phyloP scores from a whole-genome alignment of 2,113 vertebrate species.

The Psammodynastes pulverulentus region DNA sequence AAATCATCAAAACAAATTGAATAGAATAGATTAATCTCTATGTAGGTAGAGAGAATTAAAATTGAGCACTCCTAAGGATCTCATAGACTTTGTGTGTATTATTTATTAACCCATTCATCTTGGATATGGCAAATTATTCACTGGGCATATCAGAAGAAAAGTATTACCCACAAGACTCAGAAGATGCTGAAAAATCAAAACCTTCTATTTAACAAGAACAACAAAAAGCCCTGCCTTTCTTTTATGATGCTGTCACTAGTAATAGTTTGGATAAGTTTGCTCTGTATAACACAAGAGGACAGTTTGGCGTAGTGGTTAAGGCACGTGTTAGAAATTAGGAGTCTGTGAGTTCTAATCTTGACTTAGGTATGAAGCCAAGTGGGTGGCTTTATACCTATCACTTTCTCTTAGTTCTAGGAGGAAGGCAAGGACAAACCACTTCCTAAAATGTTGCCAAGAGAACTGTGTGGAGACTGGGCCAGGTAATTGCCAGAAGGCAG shows the following conservation, averaged over 20 bases:
- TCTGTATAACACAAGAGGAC: not conserved
- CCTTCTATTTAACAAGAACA: not conserved
- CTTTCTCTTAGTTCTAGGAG: not conserved
- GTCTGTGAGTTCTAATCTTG: not conserved
- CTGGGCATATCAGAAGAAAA: slow-evolving; percentile 27
- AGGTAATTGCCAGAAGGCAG: not conserved
- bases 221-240: not conserved
- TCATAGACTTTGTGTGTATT: slow-evolving; percentile 18
- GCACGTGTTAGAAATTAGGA: not conserved
- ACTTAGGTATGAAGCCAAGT: not conserved
- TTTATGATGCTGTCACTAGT: not conserved
- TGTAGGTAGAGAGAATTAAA: not conserved
- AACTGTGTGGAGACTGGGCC: not conserved
- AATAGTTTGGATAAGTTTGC: not conserved
- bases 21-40: not conserved
- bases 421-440: not conserved
- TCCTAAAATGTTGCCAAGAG: not conserved
- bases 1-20: not conserved
- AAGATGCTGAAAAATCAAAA: not conserved
- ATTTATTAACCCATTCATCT: slow-evolving; percentile 14
- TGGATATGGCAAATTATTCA: slow-evolving; percentile 38
- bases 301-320: not conserved
- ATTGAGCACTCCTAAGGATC: slow-evolving; percentile 26
- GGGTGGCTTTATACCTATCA: not conserved
- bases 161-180: not conserved